Evolutionary conservation across 1,140 invertebrate genomes (phyloP), one percentile per base, ranked within the genome.

Genomic region (Thrips palmi): DNA sequence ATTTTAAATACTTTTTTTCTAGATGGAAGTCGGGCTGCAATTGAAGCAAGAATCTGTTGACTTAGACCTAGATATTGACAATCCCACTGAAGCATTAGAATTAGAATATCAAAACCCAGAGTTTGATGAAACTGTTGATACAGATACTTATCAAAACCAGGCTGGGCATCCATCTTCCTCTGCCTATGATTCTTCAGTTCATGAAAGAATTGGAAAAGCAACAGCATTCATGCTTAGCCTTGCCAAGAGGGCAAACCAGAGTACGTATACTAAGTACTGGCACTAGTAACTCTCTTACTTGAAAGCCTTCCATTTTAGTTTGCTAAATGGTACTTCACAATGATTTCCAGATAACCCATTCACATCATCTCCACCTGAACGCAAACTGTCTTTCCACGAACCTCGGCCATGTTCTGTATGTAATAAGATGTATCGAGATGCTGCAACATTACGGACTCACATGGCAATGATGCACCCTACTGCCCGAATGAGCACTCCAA

Each of bases 401-500:
- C 53, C 53, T 30, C 46, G 53, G 12, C 53, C 52, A 7, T 55
- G 53, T 39, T 50, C 53, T 7, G 47, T 45, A 23, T 55, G 53
- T 41, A 45, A 41, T 10, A 45, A 50, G 20, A 51, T 53, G 45
- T 55, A 55, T 34, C 41, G 53, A 24, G 53, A 55, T 45, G 53
- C 53, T 15, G 53, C 53, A 27, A 55, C 53, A 6, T 39, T 55
- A 14, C 43, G 53, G 11, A 55, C 52, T 4, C 53, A 55, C 31
- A 50, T 49, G 33, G 46, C 49, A 34, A 55, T 53, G 19, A 55
- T 55, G 53, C 53, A 55, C 39, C n/a, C n/a, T n/a, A n/a, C n/a
- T n/a, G n/a, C n/a, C n/a, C n/a, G n/a, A n/a, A n/a, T n/a, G n/a
- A n/a, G n/a, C n/a, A n/a, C n/a, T n/a, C n/a, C n/a, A n/a, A n/a